Conservation (phyloP, 2,888 invertebrate genomes). For the Cabera pusaria region DNA sequence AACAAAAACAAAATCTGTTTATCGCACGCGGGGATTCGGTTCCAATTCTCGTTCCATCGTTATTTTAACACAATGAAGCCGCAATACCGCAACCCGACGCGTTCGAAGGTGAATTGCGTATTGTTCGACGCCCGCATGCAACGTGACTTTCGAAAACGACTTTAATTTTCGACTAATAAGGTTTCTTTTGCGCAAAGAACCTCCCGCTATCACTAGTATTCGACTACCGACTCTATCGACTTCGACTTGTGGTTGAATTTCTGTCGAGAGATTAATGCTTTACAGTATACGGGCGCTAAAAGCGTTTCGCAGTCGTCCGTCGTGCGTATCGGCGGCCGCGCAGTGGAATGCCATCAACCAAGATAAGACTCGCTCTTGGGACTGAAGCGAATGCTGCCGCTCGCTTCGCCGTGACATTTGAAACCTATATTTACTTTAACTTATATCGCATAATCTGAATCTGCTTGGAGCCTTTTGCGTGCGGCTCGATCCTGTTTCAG, state of each 20-base stretch:
- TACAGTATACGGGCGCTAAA: conserved; percentile 74
- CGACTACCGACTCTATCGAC: conserved; percentile 42
- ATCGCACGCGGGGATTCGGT: conserved; percentile 64
- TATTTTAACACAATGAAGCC: conserved; percentile 81
- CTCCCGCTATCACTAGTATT: conserved; percentile 24
- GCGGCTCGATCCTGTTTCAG: conserved; percentile 8
- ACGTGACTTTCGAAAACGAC: conserved; percentile 75
- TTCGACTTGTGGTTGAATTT: conserved; percentile 39
- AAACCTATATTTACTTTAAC: conserved; percentile 46
- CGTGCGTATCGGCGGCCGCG: conserved; percentile 77
- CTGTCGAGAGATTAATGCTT: conserved; percentile 26
- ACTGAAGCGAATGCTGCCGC: conserved; percentile 48
- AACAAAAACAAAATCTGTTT: conserved; percentile 60
- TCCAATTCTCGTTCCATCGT: conserved; percentile 72
- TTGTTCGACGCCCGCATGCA: conserved; percentile 78
- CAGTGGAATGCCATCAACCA: conserved; percentile 79
- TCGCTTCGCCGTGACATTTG: conserved; percentile 53
- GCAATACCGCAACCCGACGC: conserved; percentile 82
- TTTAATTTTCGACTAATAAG: conserved; percentile 72
- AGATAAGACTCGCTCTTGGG: conserved; percentile 72
- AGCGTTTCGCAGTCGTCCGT: conserved; percentile 81
- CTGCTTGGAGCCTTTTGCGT: conserved; percentile 18
- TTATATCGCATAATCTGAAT: conserved; percentile 31
- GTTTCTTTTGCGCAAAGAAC: conserved; percentile 67
- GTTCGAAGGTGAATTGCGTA: conserved; percentile 83